These are phyloP conservation scores for Pagetopsis macropterus DNA, from an alignment of 2,797 vertebrate genomes.

Conservation along the genomic window DNA sequence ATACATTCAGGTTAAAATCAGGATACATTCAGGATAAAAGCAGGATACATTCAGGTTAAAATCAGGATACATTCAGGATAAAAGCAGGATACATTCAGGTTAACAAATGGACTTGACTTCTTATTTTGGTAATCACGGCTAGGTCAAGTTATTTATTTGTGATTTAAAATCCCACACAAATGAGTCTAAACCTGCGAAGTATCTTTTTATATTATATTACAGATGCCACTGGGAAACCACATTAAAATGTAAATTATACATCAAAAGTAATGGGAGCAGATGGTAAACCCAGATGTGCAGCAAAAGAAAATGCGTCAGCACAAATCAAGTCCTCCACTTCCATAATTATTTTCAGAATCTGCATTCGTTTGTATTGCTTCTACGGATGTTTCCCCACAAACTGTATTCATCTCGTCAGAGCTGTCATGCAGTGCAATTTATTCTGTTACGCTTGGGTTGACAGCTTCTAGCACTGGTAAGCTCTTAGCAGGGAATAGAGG, in stretches of 20 bases:
- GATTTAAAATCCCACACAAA: too few relatives aligned
- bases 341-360: conserved; percentile 4
- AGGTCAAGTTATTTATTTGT: background rate
- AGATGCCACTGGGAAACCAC: background rate
- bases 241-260: background rate
- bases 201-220: background rate
- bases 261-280: conserved; percentile 16
- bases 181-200: background rate
- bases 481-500: background rate
- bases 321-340: background rate
- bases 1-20: too few relatives aligned
- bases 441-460: background rate
- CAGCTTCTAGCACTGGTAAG: conserved; percentile 11
- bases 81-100: too few relatives aligned
- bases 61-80: too few relatives aligned
- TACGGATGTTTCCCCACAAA: background rate
- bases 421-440: conserved; percentile 7
- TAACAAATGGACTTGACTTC: too few relatives aligned
- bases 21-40: too few relatives aligned
- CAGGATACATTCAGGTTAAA: too few relatives aligned
- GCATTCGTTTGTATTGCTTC: background rate
- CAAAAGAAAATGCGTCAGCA: background rate
- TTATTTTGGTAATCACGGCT: background rate
- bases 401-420: conserved; percentile 22
- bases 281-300: background rate